Base-by-base conservation (phyloP, 1,140 invertebrate genomes). In the Zelostemma sp. region DNA sequence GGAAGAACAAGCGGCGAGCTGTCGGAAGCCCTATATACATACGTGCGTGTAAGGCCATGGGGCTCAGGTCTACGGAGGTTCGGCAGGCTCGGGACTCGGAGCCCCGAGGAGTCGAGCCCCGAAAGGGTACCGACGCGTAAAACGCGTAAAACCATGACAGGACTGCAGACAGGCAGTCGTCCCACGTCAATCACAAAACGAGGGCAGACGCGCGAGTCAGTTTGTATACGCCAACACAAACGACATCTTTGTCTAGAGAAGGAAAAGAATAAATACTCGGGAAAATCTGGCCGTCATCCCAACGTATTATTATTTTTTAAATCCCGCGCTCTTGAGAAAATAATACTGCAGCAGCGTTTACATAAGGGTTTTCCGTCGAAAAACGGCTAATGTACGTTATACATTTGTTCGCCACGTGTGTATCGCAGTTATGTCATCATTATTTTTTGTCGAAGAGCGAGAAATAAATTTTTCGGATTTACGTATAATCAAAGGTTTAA, bases 171-270 rank as follows among this genome's bases (percentile, higher is more conserved):
- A 64, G 64, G 62, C 61, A 64, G 61, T 68, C 61, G 58, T 72
- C 64, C 64, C 69, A 72, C 61, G 69, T 72, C 69, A 72, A 72
- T 72, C 69, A 72, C 62, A 65, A n/a, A 68, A 72, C 35, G 64
- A 51, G 64, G 60, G 59, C 69, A 72, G 58, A 54, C 63, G 59
- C n/a, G n/a, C 51, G 43, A 64, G 51, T 67, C 53, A 64, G 64
- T 63, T 67, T 58, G n/a, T n/a, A 55, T 72, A 72, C 64, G 64
- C 69, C n/a, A 72, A 72, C 68, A 72, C 64, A 72, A 72, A 67
- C 68, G 50, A 60, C 51, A 65, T 66, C 62, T 48, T 72, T 60
- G 53, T 72, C 57, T 60, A 56, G 8, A 21, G 50, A 54, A 66
- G 31, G 59, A 51, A 61, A 48, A 38, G 15, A 9, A 53, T n/a